phyloP scores from a whole-genome alignment of 2,797 vertebrate genomes.

The Hapalemur alaotrensis region DNA sequence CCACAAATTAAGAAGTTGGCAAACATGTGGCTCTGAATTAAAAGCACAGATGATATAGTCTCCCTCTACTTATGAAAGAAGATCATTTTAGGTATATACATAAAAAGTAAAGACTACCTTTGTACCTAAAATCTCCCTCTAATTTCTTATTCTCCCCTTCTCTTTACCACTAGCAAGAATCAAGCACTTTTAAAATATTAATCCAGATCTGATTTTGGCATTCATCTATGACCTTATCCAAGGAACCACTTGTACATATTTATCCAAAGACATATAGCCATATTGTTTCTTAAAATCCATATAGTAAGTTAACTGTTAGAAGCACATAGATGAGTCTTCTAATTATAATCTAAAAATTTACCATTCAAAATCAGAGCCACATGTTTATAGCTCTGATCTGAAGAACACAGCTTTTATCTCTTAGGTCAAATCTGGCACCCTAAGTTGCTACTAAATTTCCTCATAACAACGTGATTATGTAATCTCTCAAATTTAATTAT shows the following conservation, averaged over 20 bases:
- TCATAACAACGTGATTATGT: constrained; percentile 54
- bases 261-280: not conserved
- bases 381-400: constrained; percentile 43
- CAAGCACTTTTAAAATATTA: constrained; percentile 30
- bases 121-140: not conserved
- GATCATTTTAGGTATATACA: not conserved
- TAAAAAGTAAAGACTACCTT: not conserved
- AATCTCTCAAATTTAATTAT: constrained; percentile 67
- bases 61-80: constrained; percentile 16
- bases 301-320: not conserved
- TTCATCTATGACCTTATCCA: not conserved
- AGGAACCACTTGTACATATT: not conserved
- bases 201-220: not conserved
- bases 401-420: constrained; percentile 48
- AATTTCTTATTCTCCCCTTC: not conserved
- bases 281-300: not conserved
- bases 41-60: not conserved
- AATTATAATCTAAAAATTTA: not conserved
- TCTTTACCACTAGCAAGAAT: not conserved
- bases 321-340: not conserved
- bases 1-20: not conserved
- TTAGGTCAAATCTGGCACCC: constrained; percentile 51
- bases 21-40: not conserved
- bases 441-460: constrained; percentile 60
- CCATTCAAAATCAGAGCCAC: constrained; percentile 55